Conservation (phyloP, 2,113 vertebrate species). For the Amazona vittata region DNA sequence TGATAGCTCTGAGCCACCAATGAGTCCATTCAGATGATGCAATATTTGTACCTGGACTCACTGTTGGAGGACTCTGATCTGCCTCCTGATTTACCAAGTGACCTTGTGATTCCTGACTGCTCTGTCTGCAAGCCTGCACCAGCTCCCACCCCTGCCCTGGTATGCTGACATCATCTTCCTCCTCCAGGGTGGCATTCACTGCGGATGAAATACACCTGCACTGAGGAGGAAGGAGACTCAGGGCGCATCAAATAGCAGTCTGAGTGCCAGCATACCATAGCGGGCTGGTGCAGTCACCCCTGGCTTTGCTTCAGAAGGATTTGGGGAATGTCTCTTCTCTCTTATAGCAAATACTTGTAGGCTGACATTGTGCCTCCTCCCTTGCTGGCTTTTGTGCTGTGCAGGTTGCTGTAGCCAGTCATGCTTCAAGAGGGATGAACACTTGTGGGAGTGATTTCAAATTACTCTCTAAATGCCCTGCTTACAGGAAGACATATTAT, state of each 20-base stretch:
- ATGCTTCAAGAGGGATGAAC: neutral
- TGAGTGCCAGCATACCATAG: constrained; percentile 1
- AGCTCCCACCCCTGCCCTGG: neutral
- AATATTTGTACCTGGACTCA: neutral
- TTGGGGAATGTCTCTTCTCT: neutral
- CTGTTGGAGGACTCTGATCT: neutral
- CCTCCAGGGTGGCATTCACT: neutral
- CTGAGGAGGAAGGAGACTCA: neutral
- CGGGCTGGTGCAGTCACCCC: constrained; percentile 20
- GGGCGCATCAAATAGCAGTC: neutral
- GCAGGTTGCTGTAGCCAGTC: neutral
- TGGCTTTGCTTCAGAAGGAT: constrained; percentile 22
- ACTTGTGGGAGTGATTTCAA: neutral
- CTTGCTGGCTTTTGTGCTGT: neutral
- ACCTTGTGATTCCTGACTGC: neutral
- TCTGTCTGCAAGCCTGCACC: neutral
- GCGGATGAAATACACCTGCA: neutral
- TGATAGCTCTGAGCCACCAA: neutral
- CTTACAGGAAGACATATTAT: neutral
- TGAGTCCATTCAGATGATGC: neutral
- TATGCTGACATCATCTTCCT: neutral
- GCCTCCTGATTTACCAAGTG: neutral
- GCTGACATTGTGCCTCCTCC: neutral
- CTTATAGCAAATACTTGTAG: neutral
- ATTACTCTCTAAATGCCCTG: neutral